Conservation (phyloP, 2,888 invertebrate species). For the Criorhina ranunculi region DNA sequence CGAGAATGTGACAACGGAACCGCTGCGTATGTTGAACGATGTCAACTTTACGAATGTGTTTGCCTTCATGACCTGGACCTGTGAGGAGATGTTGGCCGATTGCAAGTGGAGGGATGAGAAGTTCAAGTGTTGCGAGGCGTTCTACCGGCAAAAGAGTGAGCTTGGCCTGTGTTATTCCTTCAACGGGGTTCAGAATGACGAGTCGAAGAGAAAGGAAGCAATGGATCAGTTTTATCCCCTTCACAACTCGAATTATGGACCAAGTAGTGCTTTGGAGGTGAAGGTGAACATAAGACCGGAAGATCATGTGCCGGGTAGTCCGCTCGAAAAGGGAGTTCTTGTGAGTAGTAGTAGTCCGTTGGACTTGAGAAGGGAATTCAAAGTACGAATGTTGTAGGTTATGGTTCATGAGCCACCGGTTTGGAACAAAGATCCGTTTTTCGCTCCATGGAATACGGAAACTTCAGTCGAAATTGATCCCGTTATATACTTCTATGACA, state of each 20-base stretch:
- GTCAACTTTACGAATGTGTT: conserved; percentile 82
- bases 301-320: conserved; percentile 79
- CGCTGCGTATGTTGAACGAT: conserved; percentile 79
- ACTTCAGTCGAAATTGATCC: conserved; percentile 81
- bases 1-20: conserved; percentile 76
- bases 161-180: conserved; percentile 85
- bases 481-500: conserved; percentile 81
- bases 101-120: conserved; percentile 84
- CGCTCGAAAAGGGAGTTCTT: conserved; percentile 78
- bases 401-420: conserved; percentile 81
- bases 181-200: conserved; percentile 83
- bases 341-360: conserved; percentile 2
- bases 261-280: conserved; percentile 79
- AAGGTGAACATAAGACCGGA: conserved; percentile 79
- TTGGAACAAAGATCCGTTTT: conserved; percentile 80
- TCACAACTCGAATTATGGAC: conserved; percentile 80
- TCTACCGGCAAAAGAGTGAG: conserved; percentile 84
- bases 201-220: conserved; percentile 78
- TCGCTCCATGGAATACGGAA: conserved; percentile 80
- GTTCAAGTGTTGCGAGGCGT: conserved; percentile 84
- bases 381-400: conserved; percentile 61
- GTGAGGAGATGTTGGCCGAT: conserved; percentile 82
- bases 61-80: conserved; percentile 82
- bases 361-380: neutral
- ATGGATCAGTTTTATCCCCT: conserved; percentile 80